Base-by-base conservation (phyloP, 2,888 invertebrate genomes). In the Napeogenes inachia region DNA sequence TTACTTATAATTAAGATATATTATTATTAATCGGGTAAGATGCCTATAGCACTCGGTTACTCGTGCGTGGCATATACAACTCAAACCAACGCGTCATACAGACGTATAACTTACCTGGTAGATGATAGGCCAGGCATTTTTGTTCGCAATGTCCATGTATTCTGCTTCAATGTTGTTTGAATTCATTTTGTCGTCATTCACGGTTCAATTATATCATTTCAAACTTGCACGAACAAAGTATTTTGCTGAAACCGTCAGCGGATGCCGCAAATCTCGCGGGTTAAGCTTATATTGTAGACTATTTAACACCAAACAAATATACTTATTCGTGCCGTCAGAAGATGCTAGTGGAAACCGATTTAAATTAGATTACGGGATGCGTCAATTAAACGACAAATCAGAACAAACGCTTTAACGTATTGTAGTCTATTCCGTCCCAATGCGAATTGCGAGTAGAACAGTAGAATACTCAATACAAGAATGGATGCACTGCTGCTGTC, bases 91-190 rank as follows among this genome's bases (percentile, higher is more conserved):
- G 75, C 76, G 68, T 74, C 71, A 73, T 72, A 73, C 71, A 73
- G 74, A 75, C 70, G 72, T 71, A 63, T 65, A 69, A 81, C 84
- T 68, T 73, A 96, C 96, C 93, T 94, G 94, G 85, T 93, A 96
- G 69, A 94, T 85, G 70, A 91, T 82, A 67, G 92, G 87, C 96
- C 96, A 96, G 70, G 93, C 93, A 80, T 92, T 92, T 76, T 92
- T 93, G 71, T 92, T 91, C 75, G 92, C 93, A 74, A 96, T 92
- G 78, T 94, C 93, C 75, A 91, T 87, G 87, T 94, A 95, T 87
- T 96, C 95, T 59, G 92, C 91, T 87, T 95, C 95, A 70, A 96
- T 74, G 62, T 74, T 80, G 71, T 77, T 82, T 38, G 71, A 68
- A 75, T 63, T 74, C 78, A 77, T 79, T 65, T 76, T 80, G 62